Evolutionary conservation across 2,888 invertebrate genomes (phyloP).

Genomic region (Cerceris ruficornis): DNA sequence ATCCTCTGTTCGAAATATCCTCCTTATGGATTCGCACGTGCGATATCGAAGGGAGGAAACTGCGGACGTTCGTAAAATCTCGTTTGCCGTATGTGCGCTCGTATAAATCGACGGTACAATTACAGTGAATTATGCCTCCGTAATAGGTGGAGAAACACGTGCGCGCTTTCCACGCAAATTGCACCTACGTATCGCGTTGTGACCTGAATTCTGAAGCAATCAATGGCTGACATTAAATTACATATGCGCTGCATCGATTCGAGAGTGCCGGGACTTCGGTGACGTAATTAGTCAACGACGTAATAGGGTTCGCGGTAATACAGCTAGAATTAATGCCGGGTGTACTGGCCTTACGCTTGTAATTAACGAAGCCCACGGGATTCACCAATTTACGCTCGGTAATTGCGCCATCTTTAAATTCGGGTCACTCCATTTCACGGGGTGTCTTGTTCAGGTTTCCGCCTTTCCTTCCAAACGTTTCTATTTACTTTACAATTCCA

Average conservation of each 20-base stretch:
- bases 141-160: slow-evolving; percentile 39
- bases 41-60: background rate
- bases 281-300: slow-evolving; percentile 54
- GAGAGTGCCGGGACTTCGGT: slow-evolving; percentile 45
- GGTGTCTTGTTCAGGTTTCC: background rate
- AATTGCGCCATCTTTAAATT: background rate
- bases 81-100: background rate
- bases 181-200: slow-evolving; percentile 56
- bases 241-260: slow-evolving; percentile 59
- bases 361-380: slow-evolving; percentile 49
- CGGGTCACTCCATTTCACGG: background rate
- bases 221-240: slow-evolving; percentile 64
- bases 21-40: background rate
- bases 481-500: too few species aligned
- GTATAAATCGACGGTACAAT: slow-evolving; percentile 53
- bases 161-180: slow-evolving; percentile 58
- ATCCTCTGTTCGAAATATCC: too few species aligned
- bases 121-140: slow-evolving; percentile 36
- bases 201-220: slow-evolving; percentile 69
- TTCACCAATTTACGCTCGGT: slow-evolving; percentile 18
- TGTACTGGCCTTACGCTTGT: slow-evolving; percentile 23
- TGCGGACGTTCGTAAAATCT: background rate
- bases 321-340: slow-evolving; percentile 59
- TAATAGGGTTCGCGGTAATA: slow-evolving; percentile 62
- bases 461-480: background rate